Evolutionary conservation across 2,888 invertebrate genomes (phyloP).

Genomic region (Alentia gelatinosa): DNA sequence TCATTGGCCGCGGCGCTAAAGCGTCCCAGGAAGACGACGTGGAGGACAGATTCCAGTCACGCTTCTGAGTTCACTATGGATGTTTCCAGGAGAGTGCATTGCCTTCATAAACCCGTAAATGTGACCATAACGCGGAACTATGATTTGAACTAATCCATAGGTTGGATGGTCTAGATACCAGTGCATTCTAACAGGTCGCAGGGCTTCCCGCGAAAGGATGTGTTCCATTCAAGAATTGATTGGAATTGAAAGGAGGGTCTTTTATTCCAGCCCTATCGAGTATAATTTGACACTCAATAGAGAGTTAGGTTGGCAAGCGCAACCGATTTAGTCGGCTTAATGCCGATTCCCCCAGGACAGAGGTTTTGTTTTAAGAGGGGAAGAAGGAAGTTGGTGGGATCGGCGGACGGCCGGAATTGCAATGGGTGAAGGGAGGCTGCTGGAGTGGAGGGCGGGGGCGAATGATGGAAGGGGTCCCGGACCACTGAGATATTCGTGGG

Average conservation of each 20-base stretch:
- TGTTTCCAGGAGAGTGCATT: not conserved
- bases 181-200: not conserved
- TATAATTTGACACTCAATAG: conserved; percentile 34
- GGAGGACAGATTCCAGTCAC: not conserved
- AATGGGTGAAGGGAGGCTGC: not conserved
- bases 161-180: too few species aligned
- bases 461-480: not conserved
- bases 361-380: conserved; percentile 9
- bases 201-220: not conserved
- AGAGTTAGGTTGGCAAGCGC: not conserved
- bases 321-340: not conserved
- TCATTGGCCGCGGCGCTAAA: not conserved
- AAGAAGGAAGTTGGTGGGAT: not conserved
- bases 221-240: not conserved
- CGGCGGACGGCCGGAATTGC: not conserved
- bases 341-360: not conserved
- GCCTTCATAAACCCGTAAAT: too few species aligned
- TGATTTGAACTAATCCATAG: too few species aligned
- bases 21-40: not conserved
- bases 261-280: not conserved
- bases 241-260: not conserved
- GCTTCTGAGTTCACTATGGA: not conserved
- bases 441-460: not conserved
- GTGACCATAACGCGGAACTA: too few species aligned
- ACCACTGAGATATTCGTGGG: not conserved